A percentile compares a stretch with the other conserved stretches of the same genome.
These are phyloP conservation scores for Microcaecilia unicolor DNA, from an alignment of 2,797 vertebrate genomes.

Conservation along the genomic window DNA sequence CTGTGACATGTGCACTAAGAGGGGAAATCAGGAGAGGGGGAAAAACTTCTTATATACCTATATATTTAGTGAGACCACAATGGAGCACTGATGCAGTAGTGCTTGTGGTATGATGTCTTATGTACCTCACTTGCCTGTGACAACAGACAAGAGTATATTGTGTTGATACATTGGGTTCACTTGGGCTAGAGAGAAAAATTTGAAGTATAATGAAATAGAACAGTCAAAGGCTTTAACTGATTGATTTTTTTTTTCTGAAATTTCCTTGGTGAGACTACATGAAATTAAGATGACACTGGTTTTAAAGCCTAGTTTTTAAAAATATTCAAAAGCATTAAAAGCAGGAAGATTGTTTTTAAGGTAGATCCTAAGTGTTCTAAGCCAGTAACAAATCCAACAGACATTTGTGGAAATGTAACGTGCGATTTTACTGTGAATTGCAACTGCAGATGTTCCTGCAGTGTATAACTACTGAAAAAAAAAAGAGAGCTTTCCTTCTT, in stretches of 20 bases:
- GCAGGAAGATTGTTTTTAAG: constrained; percentile 24
- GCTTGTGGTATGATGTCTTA: constrained; percentile 9
- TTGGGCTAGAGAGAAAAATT: not conserved
- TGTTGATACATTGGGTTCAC: constrained; percentile 19
- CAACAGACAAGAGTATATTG: too few species aligned
- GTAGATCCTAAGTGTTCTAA: constrained; percentile 26
- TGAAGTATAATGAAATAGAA: not conserved
- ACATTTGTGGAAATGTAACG: constrained; percentile 2
- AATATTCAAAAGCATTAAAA: constrained; percentile 30
- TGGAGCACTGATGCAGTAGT: constrained; percentile 13
- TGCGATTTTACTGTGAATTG: constrained; percentile 14
- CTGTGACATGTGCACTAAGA: too few species aligned
- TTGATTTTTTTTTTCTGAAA: constrained; percentile 6
- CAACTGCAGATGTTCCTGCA: constrained; percentile 10
- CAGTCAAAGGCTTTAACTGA: constrained; percentile 20
- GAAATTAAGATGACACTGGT: not conserved
- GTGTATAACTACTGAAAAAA: constrained; percentile 24
- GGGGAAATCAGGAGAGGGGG: too few species aligned
- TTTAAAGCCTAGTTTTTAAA: constrained; percentile 22
- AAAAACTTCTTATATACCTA: too few species aligned
- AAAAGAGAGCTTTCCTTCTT: constrained; percentile 20
- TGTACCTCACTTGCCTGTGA: constrained; percentile 6
- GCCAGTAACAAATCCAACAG: too few species aligned
- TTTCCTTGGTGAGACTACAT: too few species aligned
- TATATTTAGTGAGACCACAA: constrained; percentile 24